These are phyloP conservation scores for Oedothorax gibbosus DNA, from an alignment of 1,140 invertebrate genomes.

Conservation along the genomic window DNA sequence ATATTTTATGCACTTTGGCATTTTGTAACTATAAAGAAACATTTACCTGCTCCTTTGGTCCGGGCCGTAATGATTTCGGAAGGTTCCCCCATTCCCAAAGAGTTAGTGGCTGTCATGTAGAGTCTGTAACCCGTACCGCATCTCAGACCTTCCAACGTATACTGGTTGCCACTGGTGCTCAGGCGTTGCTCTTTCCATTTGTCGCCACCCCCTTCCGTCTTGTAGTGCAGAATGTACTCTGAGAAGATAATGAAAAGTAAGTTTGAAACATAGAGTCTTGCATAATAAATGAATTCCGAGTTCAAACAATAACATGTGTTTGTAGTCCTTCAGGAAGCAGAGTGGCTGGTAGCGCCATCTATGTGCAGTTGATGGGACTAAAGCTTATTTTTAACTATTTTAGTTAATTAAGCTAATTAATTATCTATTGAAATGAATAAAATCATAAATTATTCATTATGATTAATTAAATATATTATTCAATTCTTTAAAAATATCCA, in stretches of 20 bases:
- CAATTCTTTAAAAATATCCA: too few species aligned
- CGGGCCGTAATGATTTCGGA: conserved; percentile 69
- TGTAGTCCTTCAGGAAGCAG: background rate
- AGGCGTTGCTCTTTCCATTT: conserved; percentile 59
- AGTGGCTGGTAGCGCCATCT: too few species aligned
- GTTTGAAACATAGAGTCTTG: background rate
- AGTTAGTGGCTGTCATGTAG: conserved; percentile 88
- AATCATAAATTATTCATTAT: too few species aligned
- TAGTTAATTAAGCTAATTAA: too few species aligned
- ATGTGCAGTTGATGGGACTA: too few species aligned
- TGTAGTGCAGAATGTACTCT: conserved; percentile 63
- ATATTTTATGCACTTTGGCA: too few species aligned
- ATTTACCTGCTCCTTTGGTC: conserved; percentile 60
- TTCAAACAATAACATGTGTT: background rate
- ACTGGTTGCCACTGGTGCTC: conserved; percentile 59
- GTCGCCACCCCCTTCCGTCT: conserved; percentile 53
- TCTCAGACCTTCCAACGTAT: conserved; percentile 74
- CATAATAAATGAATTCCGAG: background rate
- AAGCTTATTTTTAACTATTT: too few species aligned
- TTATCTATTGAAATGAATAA: too few species aligned
- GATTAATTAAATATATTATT: too few species aligned
- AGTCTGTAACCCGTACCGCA: conserved; percentile 88
- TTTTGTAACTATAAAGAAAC: too few species aligned
- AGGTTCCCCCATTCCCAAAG: conserved; percentile 86
- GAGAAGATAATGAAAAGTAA: background rate